Conservation (phyloP, 2,797 vertebrate genomes). For the Gephyroberyx darwinii region DNA sequence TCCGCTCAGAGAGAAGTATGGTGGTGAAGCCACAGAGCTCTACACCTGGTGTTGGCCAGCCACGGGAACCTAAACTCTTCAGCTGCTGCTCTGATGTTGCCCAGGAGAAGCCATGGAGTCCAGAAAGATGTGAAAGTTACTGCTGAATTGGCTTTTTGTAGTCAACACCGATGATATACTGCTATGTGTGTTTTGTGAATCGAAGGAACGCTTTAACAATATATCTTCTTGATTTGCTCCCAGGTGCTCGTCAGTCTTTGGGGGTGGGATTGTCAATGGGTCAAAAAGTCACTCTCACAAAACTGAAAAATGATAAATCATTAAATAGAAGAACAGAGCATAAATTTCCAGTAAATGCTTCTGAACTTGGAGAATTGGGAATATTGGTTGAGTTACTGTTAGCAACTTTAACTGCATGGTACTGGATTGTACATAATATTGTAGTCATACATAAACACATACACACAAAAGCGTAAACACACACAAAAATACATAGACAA, state of each 20-base stretch:
- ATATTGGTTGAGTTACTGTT: slow-evolving; percentile 21
- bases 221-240: slow-evolving; percentile 43
- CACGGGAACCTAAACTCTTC: slow-evolving; percentile 64
- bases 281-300: slow-evolving; percentile 18
- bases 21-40: slow-evolving; percentile 45
- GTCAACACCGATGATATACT: slow-evolving; percentile 56
- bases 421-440: neutral
- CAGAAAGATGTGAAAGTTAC: slow-evolving; percentile 41
- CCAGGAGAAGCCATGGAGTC: slow-evolving; percentile 41
- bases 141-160: slow-evolving; percentile 58
- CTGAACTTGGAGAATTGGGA: slow-evolving; percentile 20
- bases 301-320: slow-evolving; percentile 17
- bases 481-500: slow-evolving; percentile 54
- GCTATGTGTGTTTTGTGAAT: slow-evolving; percentile 38
- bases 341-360: slow-evolving; percentile 11
- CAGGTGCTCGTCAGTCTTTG: neutral
- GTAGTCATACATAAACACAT: slow-evolving; percentile 51
- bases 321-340: neutral
- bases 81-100: slow-evolving; percentile 67
- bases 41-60: slow-evolving; percentile 62
- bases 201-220: slow-evolving; percentile 43
- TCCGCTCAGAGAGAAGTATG: neutral
- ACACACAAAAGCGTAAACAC: slow-evolving; percentile 21
- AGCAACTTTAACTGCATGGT: too few relatives aligned
- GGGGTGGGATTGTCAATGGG: slow-evolving; percentile 1